These are phyloP conservation scores for Brachynemurus nebulosus DNA, from an alignment of 2,888 invertebrate species.

Conservation along the genomic window DNA sequence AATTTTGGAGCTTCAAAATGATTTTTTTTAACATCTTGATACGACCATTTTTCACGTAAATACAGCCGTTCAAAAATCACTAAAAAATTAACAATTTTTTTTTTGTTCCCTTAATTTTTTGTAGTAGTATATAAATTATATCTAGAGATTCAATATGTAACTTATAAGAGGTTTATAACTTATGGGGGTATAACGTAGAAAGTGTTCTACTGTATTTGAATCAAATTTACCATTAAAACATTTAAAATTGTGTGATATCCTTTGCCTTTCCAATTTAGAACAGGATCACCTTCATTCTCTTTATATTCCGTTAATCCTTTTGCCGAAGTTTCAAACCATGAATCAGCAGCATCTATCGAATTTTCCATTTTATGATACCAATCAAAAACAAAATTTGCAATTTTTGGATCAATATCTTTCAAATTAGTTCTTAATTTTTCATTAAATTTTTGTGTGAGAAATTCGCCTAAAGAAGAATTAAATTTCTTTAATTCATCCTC, in stretches of 20 bases:
- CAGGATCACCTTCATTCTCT: conserved; percentile 53
- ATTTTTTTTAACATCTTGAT: too few relatives aligned
- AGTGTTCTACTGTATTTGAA: too few relatives aligned
- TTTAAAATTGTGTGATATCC: conserved; percentile 56
- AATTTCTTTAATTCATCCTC: conserved; percentile 18
- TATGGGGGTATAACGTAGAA: too few relatives aligned
- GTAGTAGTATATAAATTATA: too few relatives aligned
- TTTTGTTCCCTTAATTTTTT: too few relatives aligned
- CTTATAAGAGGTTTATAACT: too few relatives aligned
- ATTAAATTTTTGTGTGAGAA: conserved; percentile 7
- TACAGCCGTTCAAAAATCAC: too few relatives aligned
- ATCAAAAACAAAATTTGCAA: conserved; percentile 22
- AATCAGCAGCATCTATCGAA: conserved; percentile 41
- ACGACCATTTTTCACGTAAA: too few relatives aligned
- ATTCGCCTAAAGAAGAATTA: conserved; percentile 7
- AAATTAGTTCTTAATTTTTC: conserved; percentile 8
- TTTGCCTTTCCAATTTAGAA: conserved; percentile 59
- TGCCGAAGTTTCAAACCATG: conserved; percentile 53
- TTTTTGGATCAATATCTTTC: conserved; percentile 10
- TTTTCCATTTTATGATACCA: conserved; percentile 27
- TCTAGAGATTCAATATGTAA: too few relatives aligned
- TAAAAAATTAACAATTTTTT: too few relatives aligned
- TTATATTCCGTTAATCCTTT: conserved; percentile 45
- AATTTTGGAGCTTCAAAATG: too few relatives aligned
- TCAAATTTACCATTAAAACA: conserved; percentile 45